phyloP scores from a whole-genome alignment of 2,797 vertebrate species.

The Trichosurus vulpecula region DNA sequence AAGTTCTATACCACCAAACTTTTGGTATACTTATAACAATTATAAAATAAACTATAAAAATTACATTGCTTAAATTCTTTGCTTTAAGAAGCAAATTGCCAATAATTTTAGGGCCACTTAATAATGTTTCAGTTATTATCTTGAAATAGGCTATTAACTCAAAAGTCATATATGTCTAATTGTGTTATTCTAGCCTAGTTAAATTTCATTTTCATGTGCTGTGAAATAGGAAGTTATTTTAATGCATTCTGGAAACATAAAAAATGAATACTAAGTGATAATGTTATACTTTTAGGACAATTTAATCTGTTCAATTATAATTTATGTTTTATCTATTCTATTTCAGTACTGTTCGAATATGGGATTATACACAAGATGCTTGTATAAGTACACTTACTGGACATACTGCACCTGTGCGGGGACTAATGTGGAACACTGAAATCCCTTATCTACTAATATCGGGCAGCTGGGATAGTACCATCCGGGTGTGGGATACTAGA shows the following conservation, averaged over 20 bases:
- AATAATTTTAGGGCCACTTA: neutral
- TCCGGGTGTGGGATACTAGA: conserved; percentile 97
- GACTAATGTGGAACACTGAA: conserved; percentile 97
- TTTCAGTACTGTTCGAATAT: conserved; percentile 94
- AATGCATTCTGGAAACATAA: conserved; percentile 8
- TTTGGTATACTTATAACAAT: neutral
- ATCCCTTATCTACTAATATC: conserved; percentile 95
- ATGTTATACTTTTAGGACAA: neutral
- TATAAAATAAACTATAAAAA: neutral
- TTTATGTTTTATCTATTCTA: conserved; percentile 45
- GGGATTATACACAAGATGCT: conserved; percentile 97
- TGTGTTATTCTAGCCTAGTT: neutral
- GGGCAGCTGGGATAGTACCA: conserved; percentile 98
- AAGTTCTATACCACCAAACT: neutral
- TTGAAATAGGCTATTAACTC: neutral
- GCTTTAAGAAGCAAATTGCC: neutral
- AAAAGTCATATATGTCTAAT: neutral
- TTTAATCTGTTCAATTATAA: neutral
- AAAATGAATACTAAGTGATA: conserved; percentile 25
- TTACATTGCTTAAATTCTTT: neutral
- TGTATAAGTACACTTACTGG: conserved; percentile 95
- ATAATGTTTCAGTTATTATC: neutral
- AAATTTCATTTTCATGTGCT: conserved; percentile 25
- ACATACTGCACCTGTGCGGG: conserved; percentile 94
- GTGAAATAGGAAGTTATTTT: conserved; percentile 4